Evolutionary conservation across 2,113 vertebrate species (phyloP).

Genomic region (Podarcis muralis): DNA sequence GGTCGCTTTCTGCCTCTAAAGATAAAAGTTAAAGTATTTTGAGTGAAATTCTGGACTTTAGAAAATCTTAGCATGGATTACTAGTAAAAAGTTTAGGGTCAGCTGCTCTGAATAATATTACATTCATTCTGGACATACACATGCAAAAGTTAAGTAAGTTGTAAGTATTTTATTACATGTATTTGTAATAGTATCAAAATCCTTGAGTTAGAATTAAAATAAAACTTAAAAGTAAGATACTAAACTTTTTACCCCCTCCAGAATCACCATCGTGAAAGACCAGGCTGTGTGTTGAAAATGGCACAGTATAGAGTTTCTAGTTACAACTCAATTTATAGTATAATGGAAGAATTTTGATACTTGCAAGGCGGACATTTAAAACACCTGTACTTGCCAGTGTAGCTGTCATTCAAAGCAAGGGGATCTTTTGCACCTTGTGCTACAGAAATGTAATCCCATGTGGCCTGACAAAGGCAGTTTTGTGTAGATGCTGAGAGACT

Average conservation of each 20-base stretch:
- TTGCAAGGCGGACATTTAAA: conserved; percentile 26
- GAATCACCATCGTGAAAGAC: conserved; percentile 1
- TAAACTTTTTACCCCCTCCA: not conserved
- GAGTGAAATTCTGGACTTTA: not conserved
- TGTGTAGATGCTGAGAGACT: conserved; percentile 47
- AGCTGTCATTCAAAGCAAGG: conserved; percentile 49
- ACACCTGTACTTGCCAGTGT: conserved; percentile 42
- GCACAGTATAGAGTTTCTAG: not conserved
- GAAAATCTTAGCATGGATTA: not conserved
- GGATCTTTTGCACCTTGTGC: conserved; percentile 48
- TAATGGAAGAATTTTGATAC: conserved; percentile 45
- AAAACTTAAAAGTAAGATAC: not conserved
- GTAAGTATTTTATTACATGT: not conserved
- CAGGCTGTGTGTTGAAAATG: not conserved
- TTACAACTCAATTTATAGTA: conserved; percentile 10
- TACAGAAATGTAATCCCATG: conserved; percentile 45
- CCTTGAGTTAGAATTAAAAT: accelerated
- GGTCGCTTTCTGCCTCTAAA: not conserved
- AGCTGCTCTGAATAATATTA: not conserved
- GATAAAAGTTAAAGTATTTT: not conserved
- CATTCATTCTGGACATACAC: not conserved
- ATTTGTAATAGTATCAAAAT: not conserved
- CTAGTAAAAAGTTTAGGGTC: not conserved
- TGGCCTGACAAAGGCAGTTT: conserved; percentile 55
- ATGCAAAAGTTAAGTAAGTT: not conserved